These are phyloP conservation scores for Megalonaias nervosa DNA, from an alignment of 1,140 invertebrate species.

Conservation along the genomic window DNA sequence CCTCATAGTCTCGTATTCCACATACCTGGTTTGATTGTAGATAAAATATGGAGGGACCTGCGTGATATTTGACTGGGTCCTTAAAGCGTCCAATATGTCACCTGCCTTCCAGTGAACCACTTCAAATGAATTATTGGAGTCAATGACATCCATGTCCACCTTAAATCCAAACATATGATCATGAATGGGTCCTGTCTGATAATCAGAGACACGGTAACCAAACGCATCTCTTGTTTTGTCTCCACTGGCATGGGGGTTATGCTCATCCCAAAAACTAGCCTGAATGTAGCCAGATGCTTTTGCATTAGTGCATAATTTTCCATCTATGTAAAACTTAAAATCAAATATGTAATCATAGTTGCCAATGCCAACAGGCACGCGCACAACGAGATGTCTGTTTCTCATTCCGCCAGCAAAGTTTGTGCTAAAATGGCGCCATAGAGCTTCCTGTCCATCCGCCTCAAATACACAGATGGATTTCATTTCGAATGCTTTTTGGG, in stretches of 20 bases:
- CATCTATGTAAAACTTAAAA: slow-evolving; percentile 39
- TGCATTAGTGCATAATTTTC: slow-evolving; percentile 33
- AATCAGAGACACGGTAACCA: slow-evolving; percentile 42
- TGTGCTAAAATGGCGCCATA: slow-evolving; percentile 15
- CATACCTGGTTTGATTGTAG: slow-evolving; percentile 23
- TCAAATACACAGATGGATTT: slow-evolving; percentile 26
- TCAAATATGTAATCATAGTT: slow-evolving; percentile 52
- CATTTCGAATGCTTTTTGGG: slow-evolving; percentile 19
- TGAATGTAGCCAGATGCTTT: slow-evolving; percentile 51
- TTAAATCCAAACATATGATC: slow-evolving; percentile 61
- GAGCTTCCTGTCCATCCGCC: slow-evolving; percentile 20
- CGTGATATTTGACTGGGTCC: slow-evolving; percentile 10
- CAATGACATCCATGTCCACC: slow-evolving; percentile 52
- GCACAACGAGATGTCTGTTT: slow-evolving; percentile 27
- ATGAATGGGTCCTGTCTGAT: slow-evolving; percentile 48
- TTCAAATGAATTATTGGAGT: slow-evolving; percentile 51
- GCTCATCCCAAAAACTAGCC: slow-evolving; percentile 37
- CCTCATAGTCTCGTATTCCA: slow-evolving; percentile 8
- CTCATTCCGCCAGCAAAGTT: slow-evolving; percentile 23
- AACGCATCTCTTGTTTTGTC: slow-evolving; percentile 36
- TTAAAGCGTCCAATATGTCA: slow-evolving; percentile 22
- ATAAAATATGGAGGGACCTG: slow-evolving; percentile 4
- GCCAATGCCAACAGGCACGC: slow-evolving; percentile 19
- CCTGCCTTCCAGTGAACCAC: slow-evolving; percentile 38
- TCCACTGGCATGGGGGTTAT: slow-evolving; percentile 10